Percentiles rank a stretch among this genome's conserved stretches.
These are phyloP conservation scores for Ctenomys sociabilis DNA, from an alignment of 2,113 vertebrate genomes.

Conservation along the genomic window DNA sequence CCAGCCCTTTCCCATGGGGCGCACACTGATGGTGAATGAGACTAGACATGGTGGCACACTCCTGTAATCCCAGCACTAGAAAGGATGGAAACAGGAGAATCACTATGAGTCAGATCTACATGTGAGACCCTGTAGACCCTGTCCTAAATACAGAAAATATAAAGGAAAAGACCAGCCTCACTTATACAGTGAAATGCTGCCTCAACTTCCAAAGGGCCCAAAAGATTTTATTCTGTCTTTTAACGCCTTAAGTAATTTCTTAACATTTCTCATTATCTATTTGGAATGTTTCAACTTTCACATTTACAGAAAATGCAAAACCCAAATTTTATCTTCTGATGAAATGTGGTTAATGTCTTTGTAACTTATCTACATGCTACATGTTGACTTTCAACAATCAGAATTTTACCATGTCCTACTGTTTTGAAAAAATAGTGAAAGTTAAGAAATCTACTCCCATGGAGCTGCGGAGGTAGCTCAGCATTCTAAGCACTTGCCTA, in stretches of 20 bases:
- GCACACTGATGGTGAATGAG: no score
- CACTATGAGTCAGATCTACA: no score
- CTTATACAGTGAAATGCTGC: background rate
- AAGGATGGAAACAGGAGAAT: no score
- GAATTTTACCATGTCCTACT: background rate
- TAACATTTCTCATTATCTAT: background rate
- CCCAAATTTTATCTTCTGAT: no score
- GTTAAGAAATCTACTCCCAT: no score
- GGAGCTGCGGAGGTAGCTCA: no score
- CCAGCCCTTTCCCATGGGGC: no score
- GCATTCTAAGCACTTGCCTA: no score
- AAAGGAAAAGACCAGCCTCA: background rate
- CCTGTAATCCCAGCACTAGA: no score
- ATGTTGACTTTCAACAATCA: background rate
- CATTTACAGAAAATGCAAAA: rapidly evolving
- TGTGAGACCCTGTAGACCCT: no score
- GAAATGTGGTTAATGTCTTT: background rate
- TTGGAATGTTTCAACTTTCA: background rate
- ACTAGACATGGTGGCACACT: no score
- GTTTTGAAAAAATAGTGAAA: background rate
- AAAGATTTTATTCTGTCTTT: background rate
- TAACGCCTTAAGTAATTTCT: background rate
- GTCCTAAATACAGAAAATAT: no score
- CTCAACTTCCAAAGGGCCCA: background rate
- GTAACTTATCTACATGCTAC: background rate